Conservation (phyloP, 2,797 vertebrate genomes). For the Atherinosoma microstoma region DNA sequence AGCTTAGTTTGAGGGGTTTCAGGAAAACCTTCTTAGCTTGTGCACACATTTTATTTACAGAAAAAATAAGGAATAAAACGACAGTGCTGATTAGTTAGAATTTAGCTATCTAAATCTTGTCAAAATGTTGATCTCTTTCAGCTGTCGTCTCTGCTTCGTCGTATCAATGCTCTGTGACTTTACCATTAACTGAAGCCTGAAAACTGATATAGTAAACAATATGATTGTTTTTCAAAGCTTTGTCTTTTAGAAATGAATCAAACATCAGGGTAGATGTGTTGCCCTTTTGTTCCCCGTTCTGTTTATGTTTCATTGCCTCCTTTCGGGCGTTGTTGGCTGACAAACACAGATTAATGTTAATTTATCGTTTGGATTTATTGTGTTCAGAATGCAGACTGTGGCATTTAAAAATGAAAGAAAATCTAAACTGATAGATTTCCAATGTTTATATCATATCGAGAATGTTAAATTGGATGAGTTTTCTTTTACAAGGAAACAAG, state of each 20-base stretch:
- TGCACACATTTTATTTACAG: background rate
- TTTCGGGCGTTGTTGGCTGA: background rate
- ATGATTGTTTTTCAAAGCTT: background rate
- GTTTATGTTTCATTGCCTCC: background rate
- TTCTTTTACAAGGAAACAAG: constrained; percentile 2
- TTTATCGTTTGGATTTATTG: background rate
- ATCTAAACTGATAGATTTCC: background rate
- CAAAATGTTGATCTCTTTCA: background rate
- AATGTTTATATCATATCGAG: background rate
- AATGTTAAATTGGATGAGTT: constrained; percentile 11
- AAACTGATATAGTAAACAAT: background rate
- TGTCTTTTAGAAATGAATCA: background rate
- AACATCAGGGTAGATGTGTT: background rate
- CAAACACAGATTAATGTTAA: background rate
- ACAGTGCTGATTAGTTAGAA: background rate
- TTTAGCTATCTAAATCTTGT: background rate
- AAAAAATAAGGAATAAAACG: background rate
- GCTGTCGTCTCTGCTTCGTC: background rate
- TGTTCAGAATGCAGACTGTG: background rate
- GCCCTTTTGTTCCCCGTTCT: background rate
- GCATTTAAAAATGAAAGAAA: background rate
- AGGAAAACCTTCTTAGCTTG: background rate
- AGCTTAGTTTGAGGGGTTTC: background rate
- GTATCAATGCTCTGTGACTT: background rate
- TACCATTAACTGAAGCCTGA: background rate